Base-by-base conservation (phyloP, 2,113 vertebrate species). In the Sander lucioperca region DNA sequence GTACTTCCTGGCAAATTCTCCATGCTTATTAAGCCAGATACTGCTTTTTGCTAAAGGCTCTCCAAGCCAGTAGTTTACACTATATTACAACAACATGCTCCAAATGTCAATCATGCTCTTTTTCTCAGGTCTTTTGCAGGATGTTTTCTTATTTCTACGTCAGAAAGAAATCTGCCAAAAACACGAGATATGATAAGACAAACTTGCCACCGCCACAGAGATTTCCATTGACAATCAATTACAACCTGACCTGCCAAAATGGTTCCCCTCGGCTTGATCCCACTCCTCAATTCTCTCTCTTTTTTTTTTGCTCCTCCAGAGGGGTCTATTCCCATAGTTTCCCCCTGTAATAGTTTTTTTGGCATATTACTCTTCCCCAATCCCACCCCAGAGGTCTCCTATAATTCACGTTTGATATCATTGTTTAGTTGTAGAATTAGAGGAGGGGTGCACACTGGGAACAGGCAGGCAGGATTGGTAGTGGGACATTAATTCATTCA, bases 371-470 rank as follows among this genome's bases (percentile, higher is more conserved):
- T 75, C 48, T 65, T 65, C 70, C 36, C 9, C 25, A 39, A 89
- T 90, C 76, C 74, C 70, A 88, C 80, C 91, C 91, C 79, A 87
- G 84, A 91, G 88, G 80, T 82, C 74, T 77, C 73, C 70, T 69
- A 70, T 91, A 88, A 91, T 93, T 93, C 88, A 90, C 87, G 89
- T 88, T 86, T 93, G 80, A 87, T 89, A 85, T 91, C 59, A 90
- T 88, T 94, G 90, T 92, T 91, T 91, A 83, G 82, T 86, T 81
- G 87, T 85, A 72, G 86, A 87, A 91, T 91, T 88, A 86, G 61
- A 78, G 72, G 59, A 83, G 25, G 48, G 39, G 68, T 82, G 66
- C 67, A 62, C 83, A 62, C 30, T 83, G 87, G 87, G 88, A 91
- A 54, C 78, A 81, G 58, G 18, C 54, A 74, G 77, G 74, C 77